phyloP scores from a whole-genome alignment of 2,797 vertebrate species.

The Diglossa cyanea region DNA sequence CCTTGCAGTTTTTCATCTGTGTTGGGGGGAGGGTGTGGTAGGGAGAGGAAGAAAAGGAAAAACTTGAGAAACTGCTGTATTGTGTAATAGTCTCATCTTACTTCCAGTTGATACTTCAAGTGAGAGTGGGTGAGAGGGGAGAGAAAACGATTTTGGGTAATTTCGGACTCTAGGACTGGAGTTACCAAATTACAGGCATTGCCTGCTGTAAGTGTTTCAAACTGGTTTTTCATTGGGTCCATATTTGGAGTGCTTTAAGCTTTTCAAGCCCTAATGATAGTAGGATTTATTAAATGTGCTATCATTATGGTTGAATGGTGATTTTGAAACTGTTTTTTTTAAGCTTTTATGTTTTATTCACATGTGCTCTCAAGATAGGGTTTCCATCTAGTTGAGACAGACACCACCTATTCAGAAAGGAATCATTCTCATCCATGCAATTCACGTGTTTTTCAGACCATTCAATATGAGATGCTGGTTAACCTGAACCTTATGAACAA shows the following conservation, averaged over 20 bases:
- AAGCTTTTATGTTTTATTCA: accelerated
- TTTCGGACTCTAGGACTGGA: neutral
- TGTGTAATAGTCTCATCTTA: neutral
- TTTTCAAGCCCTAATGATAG: neutral
- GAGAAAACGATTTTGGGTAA: neutral
- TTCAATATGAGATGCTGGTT: accelerated
- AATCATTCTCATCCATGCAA: neutral
- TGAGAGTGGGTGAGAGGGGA: accelerated
- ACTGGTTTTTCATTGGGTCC: neutral
- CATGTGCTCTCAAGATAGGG: neutral
- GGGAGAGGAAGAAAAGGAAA: neutral
- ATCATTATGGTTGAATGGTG: neutral
- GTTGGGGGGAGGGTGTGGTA: accelerated
- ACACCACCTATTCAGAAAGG: neutral
- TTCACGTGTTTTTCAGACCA: neutral
- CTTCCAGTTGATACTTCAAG: neutral
- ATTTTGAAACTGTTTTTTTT: neutral
- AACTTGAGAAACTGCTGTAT: neutral
- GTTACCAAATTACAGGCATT: neutral
- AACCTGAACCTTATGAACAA: neutral
- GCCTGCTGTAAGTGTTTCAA: neutral
- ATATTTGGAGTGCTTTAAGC: neutral
- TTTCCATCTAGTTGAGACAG: neutral
- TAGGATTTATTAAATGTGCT: neutral
- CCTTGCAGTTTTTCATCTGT: neutral